phyloP scores from a whole-genome alignment of 2,888 invertebrate genomes.

The Hypomecis atomaria region DNA sequence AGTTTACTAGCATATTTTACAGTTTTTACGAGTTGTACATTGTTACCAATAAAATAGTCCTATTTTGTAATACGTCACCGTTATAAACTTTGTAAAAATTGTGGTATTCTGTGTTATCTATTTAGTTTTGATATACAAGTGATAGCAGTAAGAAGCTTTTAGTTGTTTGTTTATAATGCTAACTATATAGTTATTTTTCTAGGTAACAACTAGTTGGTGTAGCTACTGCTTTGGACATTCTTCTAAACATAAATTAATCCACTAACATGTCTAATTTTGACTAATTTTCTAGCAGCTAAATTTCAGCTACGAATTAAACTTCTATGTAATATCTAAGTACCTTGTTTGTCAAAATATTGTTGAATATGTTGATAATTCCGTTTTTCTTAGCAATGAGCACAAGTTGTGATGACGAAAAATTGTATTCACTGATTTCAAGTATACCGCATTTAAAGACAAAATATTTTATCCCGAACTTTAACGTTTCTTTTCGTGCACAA shows the following conservation, averaged over 20 bases:
- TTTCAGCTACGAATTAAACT: conserved; percentile 21
- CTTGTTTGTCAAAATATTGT: conserved; percentile 22
- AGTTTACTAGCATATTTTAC: background rate
- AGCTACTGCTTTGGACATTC: background rate
- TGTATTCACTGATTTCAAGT: conserved; percentile 6
- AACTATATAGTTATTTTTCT: conserved; percentile 13
- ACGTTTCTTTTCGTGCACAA: conserved; percentile 16
- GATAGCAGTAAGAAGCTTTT: conserved; percentile 15
- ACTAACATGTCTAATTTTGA: conserved; percentile 10
- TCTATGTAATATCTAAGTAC: conserved; percentile 17
- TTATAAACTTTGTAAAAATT: too few relatives aligned
- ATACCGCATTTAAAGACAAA: conserved; percentile 10
- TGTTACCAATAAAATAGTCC: too few relatives aligned
- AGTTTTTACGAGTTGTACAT: background rate
- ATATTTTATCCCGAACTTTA: conserved; percentile 9
- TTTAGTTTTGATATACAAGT: background rate
- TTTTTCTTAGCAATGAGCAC: conserved; percentile 9
- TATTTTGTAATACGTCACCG: too few relatives aligned
- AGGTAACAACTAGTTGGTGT: background rate
- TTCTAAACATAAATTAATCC: conserved; percentile 4
- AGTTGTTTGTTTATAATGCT: background rate
- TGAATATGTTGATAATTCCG: conserved; percentile 27
- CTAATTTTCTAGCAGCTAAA: conserved; percentile 21
- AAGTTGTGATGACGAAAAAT: conserved; percentile 7
- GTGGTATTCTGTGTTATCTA: too few relatives aligned